Evolutionary conservation across 2,888 invertebrate genomes (phyloP), one percentile per base, ranked within the genome.

Genomic region (Drosophila aldrichi): DNA sequence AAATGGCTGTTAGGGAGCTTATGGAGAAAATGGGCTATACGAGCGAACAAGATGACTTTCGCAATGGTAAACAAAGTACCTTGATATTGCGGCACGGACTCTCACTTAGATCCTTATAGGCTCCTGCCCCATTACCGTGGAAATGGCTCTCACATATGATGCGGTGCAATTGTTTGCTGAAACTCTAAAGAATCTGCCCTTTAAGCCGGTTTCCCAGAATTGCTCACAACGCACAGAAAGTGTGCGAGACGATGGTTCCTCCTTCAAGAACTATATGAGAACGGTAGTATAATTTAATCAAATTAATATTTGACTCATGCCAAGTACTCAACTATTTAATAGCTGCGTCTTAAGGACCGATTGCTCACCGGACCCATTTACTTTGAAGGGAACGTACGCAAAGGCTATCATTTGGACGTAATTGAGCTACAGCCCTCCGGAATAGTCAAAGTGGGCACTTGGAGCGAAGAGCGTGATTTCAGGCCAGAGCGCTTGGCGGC

Each of bases 61-160:
- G 91, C 22, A 92, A 91, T 79, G 91, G 91, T 83, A 55, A 65
- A 63, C 9, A 16, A 14, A 1, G 7, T 44, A 14, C 2, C 43
- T 4, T 3, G 9, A n/a, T 34, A 36, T 16, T 7, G 6, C 3
- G 9, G 8, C 1, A 1, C 34, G 3, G 1, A 57, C 4, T 18
- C 8, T 36, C 36, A 18, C 36, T 9, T 0, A 0, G n/a, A 1
- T 16, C 0, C 16, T 2, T 7, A 0, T 0, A 92, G 92, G 92
- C 6, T 91, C 92, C 7, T 92, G 93, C 54, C 91, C 92, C 2
- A 86, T 92, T 38, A 92, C 92, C 4, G 94, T 96, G 5, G 95
- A 96, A 90, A 95, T 97, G 70, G 98, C 97, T 2, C 93, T 98
- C 60, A 94, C 97, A 76, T 96, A 96, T 88, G 98, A 98, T 92